phyloP scores from a whole-genome alignment of 2,797 vertebrate genomes.

The Oceanodroma leucorhoa region DNA sequence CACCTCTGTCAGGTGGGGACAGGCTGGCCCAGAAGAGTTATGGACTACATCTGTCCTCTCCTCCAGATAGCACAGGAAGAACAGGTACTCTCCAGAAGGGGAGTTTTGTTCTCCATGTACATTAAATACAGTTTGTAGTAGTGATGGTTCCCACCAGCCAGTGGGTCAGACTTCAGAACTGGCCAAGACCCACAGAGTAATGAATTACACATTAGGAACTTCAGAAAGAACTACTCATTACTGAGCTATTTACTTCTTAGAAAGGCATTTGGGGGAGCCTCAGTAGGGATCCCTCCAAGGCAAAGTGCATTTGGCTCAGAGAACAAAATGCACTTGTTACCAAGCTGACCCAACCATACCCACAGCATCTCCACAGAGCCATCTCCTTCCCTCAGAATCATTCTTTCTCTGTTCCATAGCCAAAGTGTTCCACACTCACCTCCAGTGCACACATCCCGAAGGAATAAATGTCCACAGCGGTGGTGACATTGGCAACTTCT shows the following conservation, averaged over 20 bases:
- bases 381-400: neutral
- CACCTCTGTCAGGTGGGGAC: neutral
- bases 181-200: neutral
- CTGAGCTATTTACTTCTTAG: neutral
- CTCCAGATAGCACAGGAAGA: neutral
- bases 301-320: neutral
- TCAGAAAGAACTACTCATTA: neutral
- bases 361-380: neutral
- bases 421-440: constrained; percentile 65
- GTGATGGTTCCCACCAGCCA: neutral
- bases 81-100: neutral
- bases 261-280: neutral
- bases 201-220: neutral
- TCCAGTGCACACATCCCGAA: constrained; percentile 99
- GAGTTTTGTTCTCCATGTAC: neutral
- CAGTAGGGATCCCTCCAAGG: neutral
- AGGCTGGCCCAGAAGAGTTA: neutral
- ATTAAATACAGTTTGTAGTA: neutral
- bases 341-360: neutral
- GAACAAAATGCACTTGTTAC: neutral
- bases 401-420: neutral
- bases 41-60: neutral
- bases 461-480: constrained; percentile 98
- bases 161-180: neutral
- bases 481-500: constrained; percentile 96